Evolutionary conservation across 2,113 vertebrate species (phyloP).

Genomic region (human (Homo sapiens)): DNA sequence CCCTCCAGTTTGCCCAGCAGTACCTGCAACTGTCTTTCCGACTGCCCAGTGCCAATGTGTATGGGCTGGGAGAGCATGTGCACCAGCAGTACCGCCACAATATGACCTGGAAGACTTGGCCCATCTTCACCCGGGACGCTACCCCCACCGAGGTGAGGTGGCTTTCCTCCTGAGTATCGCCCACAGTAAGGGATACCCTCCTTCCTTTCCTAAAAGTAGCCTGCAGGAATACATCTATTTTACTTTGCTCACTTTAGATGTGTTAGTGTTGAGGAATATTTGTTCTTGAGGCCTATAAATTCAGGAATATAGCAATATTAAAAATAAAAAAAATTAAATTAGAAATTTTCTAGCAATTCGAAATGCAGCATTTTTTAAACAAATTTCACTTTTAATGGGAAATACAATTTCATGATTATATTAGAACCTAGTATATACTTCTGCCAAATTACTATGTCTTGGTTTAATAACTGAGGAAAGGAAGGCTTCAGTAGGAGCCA

Average conservation of each 20-base stretch:
- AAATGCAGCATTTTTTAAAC: neutral
- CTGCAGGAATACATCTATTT: neutral
- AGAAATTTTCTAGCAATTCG: neutral
- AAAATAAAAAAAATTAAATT: neutral
- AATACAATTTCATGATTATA: neutral
- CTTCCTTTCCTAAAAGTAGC: neutral
- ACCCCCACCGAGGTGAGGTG: constrained; percentile 86
- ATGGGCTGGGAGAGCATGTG: constrained; percentile 95
- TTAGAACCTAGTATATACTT: neutral
- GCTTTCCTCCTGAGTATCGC: accelerated
- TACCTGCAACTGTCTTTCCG: constrained; percentile 93
- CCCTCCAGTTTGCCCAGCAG: constrained; percentile 91
- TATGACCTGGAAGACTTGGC: constrained; percentile 94
- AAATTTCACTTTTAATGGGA: neutral
- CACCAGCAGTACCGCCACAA: constrained; percentile 89
- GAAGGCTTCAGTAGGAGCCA: neutral
- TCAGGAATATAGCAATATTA: neutral
- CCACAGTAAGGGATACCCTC: accelerated
- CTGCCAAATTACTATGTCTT: neutral
- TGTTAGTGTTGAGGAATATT: neutral
- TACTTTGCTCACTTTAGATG: neutral
- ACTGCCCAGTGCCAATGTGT: constrained; percentile 92
- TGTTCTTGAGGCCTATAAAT: neutral
- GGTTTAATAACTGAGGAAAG: neutral
- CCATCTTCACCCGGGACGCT: constrained; percentile 90